Base-by-base conservation (phyloP, 1,140 invertebrate genomes). In the Drosophila subpulchrella region DNA sequence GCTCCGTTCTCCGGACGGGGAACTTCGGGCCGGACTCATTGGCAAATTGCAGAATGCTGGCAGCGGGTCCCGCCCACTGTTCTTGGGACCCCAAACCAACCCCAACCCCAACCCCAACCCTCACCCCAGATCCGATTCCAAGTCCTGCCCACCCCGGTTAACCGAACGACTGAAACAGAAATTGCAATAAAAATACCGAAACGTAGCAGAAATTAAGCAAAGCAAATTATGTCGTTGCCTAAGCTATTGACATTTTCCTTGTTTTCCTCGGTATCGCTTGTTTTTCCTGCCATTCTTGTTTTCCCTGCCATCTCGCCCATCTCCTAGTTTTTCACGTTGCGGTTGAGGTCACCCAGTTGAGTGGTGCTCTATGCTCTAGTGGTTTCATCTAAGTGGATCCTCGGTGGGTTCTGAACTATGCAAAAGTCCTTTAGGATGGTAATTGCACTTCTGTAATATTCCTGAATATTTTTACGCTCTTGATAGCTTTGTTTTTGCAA, bases 131-230 rank as follows among this genome's bases (percentile, higher is more conserved):
- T 27, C 27, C 27, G 27, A 27, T 27, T 27, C 27, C 27, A n/a
- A 4, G 11, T 24, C 17, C 38, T n/a, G 55, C 13, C 13, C 11
- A 11, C 50, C 3, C n/a, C 38, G 65, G 65, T 66, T 66, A 68
- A 68, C 65, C 60, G 15, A 66, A 20, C 30, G 47, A 58, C 38
- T 71, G 70, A 60, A 88, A 82, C 83, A 88, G 75, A 86, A 86
- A 86, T 88, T 82, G 83, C 76, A 88, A 86, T 88, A 83, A 86
- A 86, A 86, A 86, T 86, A 82, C 83, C 83, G 39, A 88, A 88
- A 79, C 83, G 83, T 79, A 76, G 62, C 83, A 67, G 68, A 78
- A 88, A 88, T 86, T 88, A 88, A 86, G 83, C 75, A 86, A 86
- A 86, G 83, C 83, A 86, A 88, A 88, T 86, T 86, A 86, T 86